These are phyloP conservation scores for Platycheirus albimanus DNA, from an alignment of 2,888 invertebrate genomes.

Conservation along the genomic window DNA sequence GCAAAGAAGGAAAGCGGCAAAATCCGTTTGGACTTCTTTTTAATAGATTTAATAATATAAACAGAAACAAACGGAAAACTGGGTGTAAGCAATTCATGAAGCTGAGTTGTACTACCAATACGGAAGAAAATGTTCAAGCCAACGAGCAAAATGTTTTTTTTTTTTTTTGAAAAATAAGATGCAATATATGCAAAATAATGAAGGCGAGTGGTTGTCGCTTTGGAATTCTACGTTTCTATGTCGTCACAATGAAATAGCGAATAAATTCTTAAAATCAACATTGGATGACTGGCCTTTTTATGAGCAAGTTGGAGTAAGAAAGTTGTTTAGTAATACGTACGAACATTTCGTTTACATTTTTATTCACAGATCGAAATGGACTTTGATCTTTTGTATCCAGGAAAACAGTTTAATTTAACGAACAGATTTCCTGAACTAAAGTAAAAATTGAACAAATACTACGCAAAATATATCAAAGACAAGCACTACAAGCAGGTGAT, in stretches of 20 bases:
- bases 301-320: background rate
- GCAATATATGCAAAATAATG: too few species aligned
- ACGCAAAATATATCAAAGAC: too few species aligned
- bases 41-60: too few species aligned
- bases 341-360: background rate
- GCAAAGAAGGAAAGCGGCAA: background rate
- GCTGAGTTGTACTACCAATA: background rate
- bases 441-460: too few species aligned
- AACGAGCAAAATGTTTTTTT: background rate
- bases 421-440: background rate
- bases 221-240: too few species aligned
- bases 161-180: too few species aligned
- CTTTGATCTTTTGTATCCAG: background rate
- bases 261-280: too few species aligned
- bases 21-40: slow-evolving; percentile 9
- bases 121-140: background rate
- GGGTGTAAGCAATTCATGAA: background rate
- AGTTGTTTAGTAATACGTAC: background rate
- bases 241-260: too few species aligned
- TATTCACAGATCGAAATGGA: background rate
- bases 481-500: background rate
- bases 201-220: too few species aligned
- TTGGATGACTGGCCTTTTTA: slow-evolving; percentile 11
- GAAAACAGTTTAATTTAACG: background rate
- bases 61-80: background rate